Evolutionary conservation across 2,797 vertebrate genomes (phyloP), one percentile per base, ranked within the genome.

Genomic region (Gambelia wislizenii): DNA sequence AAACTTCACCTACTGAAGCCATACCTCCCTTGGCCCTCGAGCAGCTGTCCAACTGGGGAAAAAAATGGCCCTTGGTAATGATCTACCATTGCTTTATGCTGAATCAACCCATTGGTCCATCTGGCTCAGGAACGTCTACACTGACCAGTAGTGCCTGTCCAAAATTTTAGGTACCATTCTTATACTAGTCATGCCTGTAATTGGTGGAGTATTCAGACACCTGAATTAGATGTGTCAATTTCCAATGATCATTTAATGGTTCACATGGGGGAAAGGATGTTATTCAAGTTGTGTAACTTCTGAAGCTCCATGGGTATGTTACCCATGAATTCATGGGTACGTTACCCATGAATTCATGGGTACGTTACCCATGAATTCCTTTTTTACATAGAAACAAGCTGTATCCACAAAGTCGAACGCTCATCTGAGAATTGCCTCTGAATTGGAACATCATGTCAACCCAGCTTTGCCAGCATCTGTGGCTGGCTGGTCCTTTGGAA

Each of bases 401-500:
- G 81, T 52, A 20, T 0, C 1, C 42, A 59, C 39, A 39, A 69
- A 36, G 0, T 79, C 89, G 64, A 61, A 64, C 80, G 2, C 76
- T 89, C 85, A 67, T 76, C 88, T 92, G 91, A 0, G 0, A 56
- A 64, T 90, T 84, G 52, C 79, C 39, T 7, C 79, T 89, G 36
- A 89, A 90, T 47, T 78, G 42, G 89, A 52, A 36, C 82, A 88
- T 79, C 75, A 2, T 49, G 74, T 79, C 76, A 80, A 87, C 49
- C 0, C 88, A 78, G 88, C 82, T 91, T 87, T 79, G 13, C 67
- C 52, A 91, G 79, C 83, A 82, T n/a, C 85, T 91, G 84, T 74
- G 76, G 6, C 84, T 61, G 86, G 75, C 79, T 88, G 78, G 42
- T 90, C 86, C 2, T 94, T 93, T 94, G 93, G 94, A 92, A 85